Evolutionary conservation across 30 jellyfish, hydroid and myxozoan genomes (phyloP).

Genomic region (Clytia hemisphaerica): DNA sequence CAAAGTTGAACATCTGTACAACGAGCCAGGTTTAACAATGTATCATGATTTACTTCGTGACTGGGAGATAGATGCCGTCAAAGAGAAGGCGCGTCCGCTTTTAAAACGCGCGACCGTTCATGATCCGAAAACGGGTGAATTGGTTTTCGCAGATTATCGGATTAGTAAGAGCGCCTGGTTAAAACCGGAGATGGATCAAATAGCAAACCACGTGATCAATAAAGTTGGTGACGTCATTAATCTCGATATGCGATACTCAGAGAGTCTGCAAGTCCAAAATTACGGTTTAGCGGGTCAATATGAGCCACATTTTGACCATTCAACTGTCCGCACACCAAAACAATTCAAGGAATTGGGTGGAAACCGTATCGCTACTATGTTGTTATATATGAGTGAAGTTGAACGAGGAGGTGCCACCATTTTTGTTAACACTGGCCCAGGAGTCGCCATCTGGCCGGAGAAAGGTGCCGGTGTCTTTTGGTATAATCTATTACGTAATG

Average conservation of each 20-base stretch:
- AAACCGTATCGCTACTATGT: slow-evolving; percentile 40
- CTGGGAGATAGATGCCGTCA: slow-evolving; percentile 35
- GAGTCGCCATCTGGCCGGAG: slow-evolving; percentile 13
- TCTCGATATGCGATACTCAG: slow-evolving; percentile 73
- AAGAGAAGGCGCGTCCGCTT: slow-evolving; percentile 33
- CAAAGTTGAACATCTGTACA: slow-evolving; percentile 39
- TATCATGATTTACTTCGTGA: slow-evolving; percentile 54
- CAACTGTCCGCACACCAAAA: slow-evolving; percentile 36
- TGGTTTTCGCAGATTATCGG: slow-evolving; percentile 69
- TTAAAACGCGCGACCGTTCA: slow-evolving; percentile 84
- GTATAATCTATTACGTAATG: slow-evolving; percentile 23
- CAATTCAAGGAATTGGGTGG: slow-evolving; percentile 57
- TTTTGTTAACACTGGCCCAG: slow-evolving; percentile 30
- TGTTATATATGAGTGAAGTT: slow-evolving; percentile 11
- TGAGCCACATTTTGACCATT: slow-evolving; percentile 80
- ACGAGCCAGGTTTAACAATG: slow-evolving; percentile 43
- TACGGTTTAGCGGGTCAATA: slow-evolving; percentile 94
- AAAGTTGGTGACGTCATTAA: slow-evolving; percentile 64
- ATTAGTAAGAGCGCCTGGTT: slow-evolving; percentile 80
- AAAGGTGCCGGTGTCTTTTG: slow-evolving; percentile 40
- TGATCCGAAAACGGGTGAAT: slow-evolving; percentile 53
- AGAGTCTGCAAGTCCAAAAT: slow-evolving; percentile 67
- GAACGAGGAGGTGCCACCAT: slow-evolving; percentile 24
- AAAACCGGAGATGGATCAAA: slow-evolving; percentile 55
- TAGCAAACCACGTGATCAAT: slow-evolving; percentile 43